Conservation (phyloP, 2,888 invertebrate species). For the Parnassius smintheus region DNA sequence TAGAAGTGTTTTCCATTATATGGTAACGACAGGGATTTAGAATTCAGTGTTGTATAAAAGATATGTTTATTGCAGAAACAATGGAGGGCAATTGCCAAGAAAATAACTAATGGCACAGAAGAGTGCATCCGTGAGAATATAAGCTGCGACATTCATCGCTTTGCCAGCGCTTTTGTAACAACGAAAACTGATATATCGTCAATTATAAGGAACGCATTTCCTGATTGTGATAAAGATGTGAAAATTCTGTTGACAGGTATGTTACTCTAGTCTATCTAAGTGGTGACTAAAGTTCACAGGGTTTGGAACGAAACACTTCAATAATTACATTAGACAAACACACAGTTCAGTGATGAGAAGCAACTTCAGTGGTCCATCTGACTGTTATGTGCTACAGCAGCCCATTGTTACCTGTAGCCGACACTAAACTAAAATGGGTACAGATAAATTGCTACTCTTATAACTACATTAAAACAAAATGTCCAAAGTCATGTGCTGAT, state of each 20-base stretch:
- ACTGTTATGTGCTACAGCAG: too few relatives aligned
- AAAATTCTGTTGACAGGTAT: constrained; percentile 79
- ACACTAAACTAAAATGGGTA: too few relatives aligned
- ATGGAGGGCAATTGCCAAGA: constrained; percentile 81
- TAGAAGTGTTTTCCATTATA: too few relatives aligned
- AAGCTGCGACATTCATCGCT: constrained; percentile 75
- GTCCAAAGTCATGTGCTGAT: too few relatives aligned
- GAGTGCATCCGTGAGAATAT: constrained; percentile 33
- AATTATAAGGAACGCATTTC: constrained; percentile 76
- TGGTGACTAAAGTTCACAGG: too few relatives aligned
- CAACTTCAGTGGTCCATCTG: too few relatives aligned
- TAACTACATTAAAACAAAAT: too few relatives aligned
- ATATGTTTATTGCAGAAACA: constrained; percentile 64
- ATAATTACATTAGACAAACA: too few relatives aligned
- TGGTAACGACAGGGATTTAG: background rate
- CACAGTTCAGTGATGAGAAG: too few relatives aligned
- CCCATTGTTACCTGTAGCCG: too few relatives aligned
- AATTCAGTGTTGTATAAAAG: background rate
- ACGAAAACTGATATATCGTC: constrained; percentile 76
- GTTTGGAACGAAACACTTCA: too few relatives aligned
- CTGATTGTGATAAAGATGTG: constrained; percentile 49
- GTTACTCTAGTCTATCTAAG: background rate
- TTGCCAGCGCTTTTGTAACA: constrained; percentile 82
- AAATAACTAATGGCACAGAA: constrained; percentile 47
- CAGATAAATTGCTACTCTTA: too few relatives aligned